Evolutionary conservation across 2,797 vertebrate genomes (phyloP).

Genomic region (Thunnus albacares): DNA sequence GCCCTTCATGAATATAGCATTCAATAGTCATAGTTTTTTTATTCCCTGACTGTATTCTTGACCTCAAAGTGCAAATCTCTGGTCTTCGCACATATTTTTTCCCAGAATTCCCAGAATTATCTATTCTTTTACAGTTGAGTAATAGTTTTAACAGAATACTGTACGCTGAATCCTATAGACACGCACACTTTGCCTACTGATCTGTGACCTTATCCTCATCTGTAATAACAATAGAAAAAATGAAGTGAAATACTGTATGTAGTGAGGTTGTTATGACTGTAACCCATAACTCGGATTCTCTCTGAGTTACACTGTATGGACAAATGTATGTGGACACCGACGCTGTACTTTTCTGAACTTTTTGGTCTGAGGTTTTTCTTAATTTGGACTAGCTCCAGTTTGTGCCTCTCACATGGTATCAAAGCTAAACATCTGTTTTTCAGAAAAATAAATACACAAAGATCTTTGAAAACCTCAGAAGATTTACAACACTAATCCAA

Average conservation of each 20-base stretch:
- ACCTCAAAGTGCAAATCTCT: constrained; percentile 24
- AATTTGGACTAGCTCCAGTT: not conserved
- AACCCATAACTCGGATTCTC: not conserved
- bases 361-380: not conserved
- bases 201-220: constrained; percentile 24
- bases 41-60: constrained; percentile 26
- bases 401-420: not conserved
- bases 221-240: not conserved
- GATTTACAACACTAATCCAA: not conserved
- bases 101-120: constrained; percentile 15
- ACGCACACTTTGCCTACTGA: constrained; percentile 12
- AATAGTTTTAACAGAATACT: constrained; percentile 42
- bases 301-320: not conserved
- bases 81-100: constrained; percentile 30
- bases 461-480: not conserved
- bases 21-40: constrained; percentile 16
- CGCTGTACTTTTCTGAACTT: not conserved
- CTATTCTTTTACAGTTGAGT: constrained; percentile 44
- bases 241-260: constrained; percentile 8
- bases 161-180: constrained; percentile 26
- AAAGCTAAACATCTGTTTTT: not conserved
- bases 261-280: not conserved
- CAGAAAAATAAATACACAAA: too few species aligned
- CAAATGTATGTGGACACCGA: constrained; percentile 24
- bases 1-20: constrained; percentile 53